Evolutionary conservation across 2,888 invertebrate species (phyloP).

Genomic region (Parthenolecanium corni): DNA sequence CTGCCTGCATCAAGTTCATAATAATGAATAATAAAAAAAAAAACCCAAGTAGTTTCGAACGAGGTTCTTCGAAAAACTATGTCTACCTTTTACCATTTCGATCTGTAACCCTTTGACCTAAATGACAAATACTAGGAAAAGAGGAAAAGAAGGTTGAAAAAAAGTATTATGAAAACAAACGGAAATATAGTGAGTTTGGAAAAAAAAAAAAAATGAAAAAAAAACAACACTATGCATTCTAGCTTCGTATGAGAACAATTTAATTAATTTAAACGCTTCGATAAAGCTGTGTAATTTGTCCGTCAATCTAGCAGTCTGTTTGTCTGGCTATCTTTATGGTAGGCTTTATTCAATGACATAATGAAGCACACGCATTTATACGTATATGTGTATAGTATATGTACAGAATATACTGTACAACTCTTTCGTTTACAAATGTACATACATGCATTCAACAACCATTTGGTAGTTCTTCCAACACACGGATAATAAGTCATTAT

Average conservation of each 20-base stretch:
- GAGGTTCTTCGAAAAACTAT: no score
- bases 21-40: no score
- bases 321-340: conserved; percentile 2
- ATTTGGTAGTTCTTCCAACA: no score
- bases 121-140: neutral
- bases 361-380: no score
- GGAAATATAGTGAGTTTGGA: neutral
- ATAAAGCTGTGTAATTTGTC: conserved; percentile 25
- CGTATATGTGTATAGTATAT: no score
- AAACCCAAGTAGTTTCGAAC: no score
- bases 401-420: no score
- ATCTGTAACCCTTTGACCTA: no score
- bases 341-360: neutral
- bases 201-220: neutral
- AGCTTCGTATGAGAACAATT: conserved; percentile 21
- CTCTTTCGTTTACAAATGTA: no score
- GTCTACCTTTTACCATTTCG: no score
- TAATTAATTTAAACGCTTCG: conserved; percentile 28
- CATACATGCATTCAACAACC: no score
- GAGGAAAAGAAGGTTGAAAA: neutral
- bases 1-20: no score
- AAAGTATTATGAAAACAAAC: neutral
- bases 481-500: conserved; percentile 19
- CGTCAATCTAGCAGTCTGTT: conserved; percentile 7
- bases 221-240: neutral